Base-by-base conservation (phyloP, 1,140 invertebrate species). In the Hestina assimilis region DNA sequence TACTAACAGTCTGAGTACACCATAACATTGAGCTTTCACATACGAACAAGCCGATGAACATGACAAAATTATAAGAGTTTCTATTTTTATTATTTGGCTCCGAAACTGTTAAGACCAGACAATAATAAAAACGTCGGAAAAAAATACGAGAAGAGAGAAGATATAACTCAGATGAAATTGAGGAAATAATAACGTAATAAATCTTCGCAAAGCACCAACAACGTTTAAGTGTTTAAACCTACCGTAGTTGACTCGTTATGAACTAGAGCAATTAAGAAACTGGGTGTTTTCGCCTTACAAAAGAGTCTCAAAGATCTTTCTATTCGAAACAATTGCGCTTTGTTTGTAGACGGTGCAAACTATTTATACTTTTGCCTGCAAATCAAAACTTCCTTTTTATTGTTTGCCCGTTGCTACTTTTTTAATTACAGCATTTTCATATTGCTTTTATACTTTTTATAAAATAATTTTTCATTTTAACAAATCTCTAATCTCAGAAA, bases 221-320 rank as follows among this genome's bases (percentile, higher is more conserved):
- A 14, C 17, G 33, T 38, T 38, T 42, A 23, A 42, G n/a, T 23
- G 33, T 50, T 50, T 50, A 26, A 48, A 48, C 31, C 29, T 23
- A 24, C 47, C 14, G 1, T 46, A 46, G 43, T 40, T 33, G 33
- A 38, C 47, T 50, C 33, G 15, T 50, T 50, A 38, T 24, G 14
- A 23, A 50, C 47, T 50, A 14, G 21, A 20, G 33, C 47, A 50
- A 50, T 50, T 50, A 50, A 40, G 15, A 38, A 50, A n/a, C 21
- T 24, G 31, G 20, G 11, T 48, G 23, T 50, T 50, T 38, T 50
- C 40, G 20, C 40, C 20, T 20, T 50, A 50, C 46, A 50, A 50
- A 50, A 50, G 46, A 17, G 1, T 20, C 35, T 24, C 24, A 15
- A 33, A 35, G 46, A 48, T 48, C 29, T 35, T 48, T 29, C 46